Evolutionary conservation across 2,888 invertebrate genomes (phyloP).

Genomic region (Nephrocerus scutellatus): DNA sequence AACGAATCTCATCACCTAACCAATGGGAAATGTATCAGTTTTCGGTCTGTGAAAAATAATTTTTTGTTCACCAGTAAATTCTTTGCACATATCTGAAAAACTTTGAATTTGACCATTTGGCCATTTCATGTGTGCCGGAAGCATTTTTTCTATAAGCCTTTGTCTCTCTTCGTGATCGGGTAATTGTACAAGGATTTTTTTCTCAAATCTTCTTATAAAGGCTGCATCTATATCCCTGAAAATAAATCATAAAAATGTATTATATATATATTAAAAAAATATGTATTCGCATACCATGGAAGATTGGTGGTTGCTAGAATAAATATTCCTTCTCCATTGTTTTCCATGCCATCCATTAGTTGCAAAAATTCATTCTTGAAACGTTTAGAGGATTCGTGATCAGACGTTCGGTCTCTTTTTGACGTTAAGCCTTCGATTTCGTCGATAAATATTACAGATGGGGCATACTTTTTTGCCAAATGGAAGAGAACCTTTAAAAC

Average conservation of each 20-base stretch:
- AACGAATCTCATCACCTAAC: slow-evolving; percentile 78
- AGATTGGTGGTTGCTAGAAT: slow-evolving; percentile 79
- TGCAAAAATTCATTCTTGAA: slow-evolving; percentile 84
- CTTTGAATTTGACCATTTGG: slow-evolving; percentile 34
- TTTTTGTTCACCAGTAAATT: slow-evolving; percentile 63
- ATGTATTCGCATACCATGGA: slow-evolving; percentile 63
- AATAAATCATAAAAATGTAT: slow-evolving; percentile 20
- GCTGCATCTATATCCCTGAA: slow-evolving; percentile 80
- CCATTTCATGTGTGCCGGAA: slow-evolving; percentile 46
- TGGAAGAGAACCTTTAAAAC: slow-evolving; percentile 71
- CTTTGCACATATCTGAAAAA: slow-evolving; percentile 56
- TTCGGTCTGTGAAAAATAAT: not conserved
- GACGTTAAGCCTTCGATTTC: slow-evolving; percentile 83
- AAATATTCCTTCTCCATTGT: slow-evolving; percentile 61
- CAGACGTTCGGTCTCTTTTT: slow-evolving; percentile 55
- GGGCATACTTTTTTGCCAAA: slow-evolving; percentile 74
- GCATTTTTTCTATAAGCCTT: slow-evolving; percentile 59
- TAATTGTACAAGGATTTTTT: slow-evolving; percentile 72
- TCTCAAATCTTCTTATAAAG: slow-evolving; percentile 79
- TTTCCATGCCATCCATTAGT: slow-evolving; percentile 72
- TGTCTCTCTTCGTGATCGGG: slow-evolving; percentile 63
- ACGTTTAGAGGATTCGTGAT: slow-evolving; percentile 80
- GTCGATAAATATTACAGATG: slow-evolving; percentile 87
- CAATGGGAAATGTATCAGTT: slow-evolving; percentile 50
- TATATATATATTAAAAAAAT: not conserved